phyloP scores from a whole-genome alignment of 1,140 invertebrate genomes.

The Ips nitidus region DNA sequence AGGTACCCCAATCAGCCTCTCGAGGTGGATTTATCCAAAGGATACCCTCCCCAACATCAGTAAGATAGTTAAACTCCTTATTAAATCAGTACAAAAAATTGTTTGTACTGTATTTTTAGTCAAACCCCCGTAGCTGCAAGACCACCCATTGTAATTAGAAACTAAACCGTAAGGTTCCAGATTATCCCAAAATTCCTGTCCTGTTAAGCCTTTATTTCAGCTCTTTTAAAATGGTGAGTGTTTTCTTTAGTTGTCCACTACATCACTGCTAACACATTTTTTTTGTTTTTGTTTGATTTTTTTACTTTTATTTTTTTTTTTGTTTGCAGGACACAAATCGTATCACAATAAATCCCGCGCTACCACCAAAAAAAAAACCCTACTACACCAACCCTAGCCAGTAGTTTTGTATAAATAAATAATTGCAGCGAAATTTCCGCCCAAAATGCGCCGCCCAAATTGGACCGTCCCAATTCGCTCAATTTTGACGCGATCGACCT shows the following conservation, averaged over 20 bases:
- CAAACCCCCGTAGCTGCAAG: constrained; percentile 9
- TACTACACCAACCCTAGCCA: background rate
- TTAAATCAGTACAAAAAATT: background rate
- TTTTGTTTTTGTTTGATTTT: constrained; percentile 18
- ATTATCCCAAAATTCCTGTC: constrained; percentile 11
- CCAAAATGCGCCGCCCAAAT: constrained; percentile 43
- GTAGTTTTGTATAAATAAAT: constrained; percentile 3
- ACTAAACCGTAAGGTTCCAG: constrained; percentile 4
- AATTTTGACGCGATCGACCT: constrained; percentile 53
- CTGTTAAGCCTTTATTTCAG: background rate
- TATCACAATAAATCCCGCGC: constrained; percentile 41
- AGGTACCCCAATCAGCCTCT: too few species aligned
- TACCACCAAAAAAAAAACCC: background rate
- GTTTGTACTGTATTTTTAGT: constrained; percentile 8
- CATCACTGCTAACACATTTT: constrained; percentile 1
- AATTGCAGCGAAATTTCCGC: background rate
- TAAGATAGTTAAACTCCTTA: constrained; percentile 16
- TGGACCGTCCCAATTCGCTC: constrained; percentile 57
- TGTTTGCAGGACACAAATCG: constrained; percentile 46
- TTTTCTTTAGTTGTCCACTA: background rate
- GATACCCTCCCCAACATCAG: constrained; percentile 34
- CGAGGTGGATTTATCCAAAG: constrained; percentile 17
- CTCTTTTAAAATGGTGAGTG: background rate
- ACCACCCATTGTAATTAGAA: constrained; percentile 16
- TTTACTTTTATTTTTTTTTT: constrained; percentile 41